Conservation (phyloP, 2,113 vertebrate species). For the Cyphomyrus plagiostoma region DNA sequence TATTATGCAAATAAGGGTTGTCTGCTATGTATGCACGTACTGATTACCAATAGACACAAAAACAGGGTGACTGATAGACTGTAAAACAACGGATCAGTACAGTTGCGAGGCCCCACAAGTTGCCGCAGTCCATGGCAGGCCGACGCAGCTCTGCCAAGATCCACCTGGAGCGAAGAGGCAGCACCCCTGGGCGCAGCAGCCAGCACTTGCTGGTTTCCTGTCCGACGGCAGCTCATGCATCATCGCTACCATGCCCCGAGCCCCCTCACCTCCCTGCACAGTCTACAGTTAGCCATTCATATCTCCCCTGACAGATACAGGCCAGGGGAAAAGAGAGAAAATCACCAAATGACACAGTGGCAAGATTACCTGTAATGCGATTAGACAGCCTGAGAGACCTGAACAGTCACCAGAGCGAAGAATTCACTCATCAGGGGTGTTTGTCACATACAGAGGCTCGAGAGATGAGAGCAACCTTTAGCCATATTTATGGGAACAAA, state of each 20-base stretch:
- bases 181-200: background rate
- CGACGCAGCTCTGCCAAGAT: background rate
- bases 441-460: background rate
- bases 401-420: background rate
- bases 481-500: background rate
- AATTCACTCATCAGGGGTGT: background rate
- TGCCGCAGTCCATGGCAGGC: background rate
- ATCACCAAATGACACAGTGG: slow-evolving; percentile 33
- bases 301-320: slow-evolving; percentile 45
- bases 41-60: background rate
- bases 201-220: background rate
- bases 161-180: background rate
- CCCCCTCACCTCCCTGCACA: background rate
- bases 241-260: slow-evolving; percentile 15
- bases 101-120: too few relatives aligned
- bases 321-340: slow-evolving; percentile 30
- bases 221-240: slow-evolving; percentile 35
- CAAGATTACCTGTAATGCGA: slow-evolving; percentile 33
- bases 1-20: background rate
- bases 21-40: background rate
- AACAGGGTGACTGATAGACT: background rate
- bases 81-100: background rate
- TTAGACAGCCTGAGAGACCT: slow-evolving; percentile 29
- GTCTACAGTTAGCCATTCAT: slow-evolving; percentile 33
- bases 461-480: background rate